Evolutionary conservation across 2,888 invertebrate species (phyloP).

Genomic region (Cabera pusaria): DNA sequence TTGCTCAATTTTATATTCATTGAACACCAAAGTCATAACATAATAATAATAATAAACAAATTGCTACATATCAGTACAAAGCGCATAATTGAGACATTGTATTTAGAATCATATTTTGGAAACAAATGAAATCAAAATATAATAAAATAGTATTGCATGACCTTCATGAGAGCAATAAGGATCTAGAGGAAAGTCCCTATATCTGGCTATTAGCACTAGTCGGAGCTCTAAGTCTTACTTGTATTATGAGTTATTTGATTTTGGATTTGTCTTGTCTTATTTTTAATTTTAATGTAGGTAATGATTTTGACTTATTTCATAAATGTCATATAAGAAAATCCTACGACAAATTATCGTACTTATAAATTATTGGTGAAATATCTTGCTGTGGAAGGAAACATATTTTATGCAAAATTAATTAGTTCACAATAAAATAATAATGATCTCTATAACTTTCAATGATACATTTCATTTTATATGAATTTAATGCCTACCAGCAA

Average conservation of each 20-base stretch:
- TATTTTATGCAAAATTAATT: no score
- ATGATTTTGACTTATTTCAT: no score
- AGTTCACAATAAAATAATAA: no score
- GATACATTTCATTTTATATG: no score
- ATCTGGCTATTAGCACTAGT: conserved; percentile 43
- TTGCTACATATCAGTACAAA: conserved; percentile 78
- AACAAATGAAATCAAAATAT: no score
- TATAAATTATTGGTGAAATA: no score
- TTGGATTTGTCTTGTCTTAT: conserved; percentile 3
- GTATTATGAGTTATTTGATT: conserved; percentile 32
- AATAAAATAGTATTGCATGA: neutral
- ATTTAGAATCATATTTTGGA: conserved; percentile 1
- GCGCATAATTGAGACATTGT: conserved; percentile 68
- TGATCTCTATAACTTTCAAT: no score
- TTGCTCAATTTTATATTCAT: conserved; percentile 81
- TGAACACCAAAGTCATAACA: conserved; percentile 82
- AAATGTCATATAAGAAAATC: no score
- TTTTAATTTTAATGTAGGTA: conserved; percentile 5
- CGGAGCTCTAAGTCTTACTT: conserved; percentile 56
- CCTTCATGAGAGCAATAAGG: no score
- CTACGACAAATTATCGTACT: no score
- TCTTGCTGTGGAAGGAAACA: no score
- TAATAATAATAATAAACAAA: conserved; percentile 71
- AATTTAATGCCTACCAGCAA: no score
- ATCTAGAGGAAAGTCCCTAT: neutral